Conservation (phyloP, 2,113 vertebrate genomes). For the Callorhinus ursinus region DNA sequence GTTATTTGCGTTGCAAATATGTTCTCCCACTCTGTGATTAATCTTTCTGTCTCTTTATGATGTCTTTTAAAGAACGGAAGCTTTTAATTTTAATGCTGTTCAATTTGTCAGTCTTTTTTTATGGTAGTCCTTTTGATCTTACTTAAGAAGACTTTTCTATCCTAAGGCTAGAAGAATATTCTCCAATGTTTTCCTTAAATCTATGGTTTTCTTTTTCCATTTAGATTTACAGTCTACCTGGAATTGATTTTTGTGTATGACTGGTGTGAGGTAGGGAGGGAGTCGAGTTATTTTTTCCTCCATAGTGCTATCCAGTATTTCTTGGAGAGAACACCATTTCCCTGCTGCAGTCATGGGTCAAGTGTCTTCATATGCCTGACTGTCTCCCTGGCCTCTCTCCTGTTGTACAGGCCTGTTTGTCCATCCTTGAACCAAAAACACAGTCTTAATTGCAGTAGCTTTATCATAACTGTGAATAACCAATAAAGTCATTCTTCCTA, state of each 20-base stretch:
- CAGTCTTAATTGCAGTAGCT: neutral
- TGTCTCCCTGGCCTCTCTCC: neutral
- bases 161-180: neutral
- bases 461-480: neutral
- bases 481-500: neutral
- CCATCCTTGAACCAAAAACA: no score
- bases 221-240: neutral
- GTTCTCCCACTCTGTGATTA: neutral
- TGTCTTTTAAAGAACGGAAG: slow-evolving; percentile 9
- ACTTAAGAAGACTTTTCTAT: neutral
- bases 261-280: neutral
- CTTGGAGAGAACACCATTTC: no score
- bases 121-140: neutral
- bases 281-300: neutral
- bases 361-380: fast-evolving
- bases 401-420: fast-evolving
- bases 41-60: neutral
- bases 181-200: neutral
- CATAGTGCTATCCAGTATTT: neutral
- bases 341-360: fast-evolving
- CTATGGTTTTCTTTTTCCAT: neutral
- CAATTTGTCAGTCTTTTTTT: neutral
- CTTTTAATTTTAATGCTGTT: slow-evolving; percentile 39
- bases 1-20: slow-evolving; percentile 22
- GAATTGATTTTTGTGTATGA: neutral